Conservation (phyloP, 2,888 invertebrate species). For the Andrena fulva region DNA sequence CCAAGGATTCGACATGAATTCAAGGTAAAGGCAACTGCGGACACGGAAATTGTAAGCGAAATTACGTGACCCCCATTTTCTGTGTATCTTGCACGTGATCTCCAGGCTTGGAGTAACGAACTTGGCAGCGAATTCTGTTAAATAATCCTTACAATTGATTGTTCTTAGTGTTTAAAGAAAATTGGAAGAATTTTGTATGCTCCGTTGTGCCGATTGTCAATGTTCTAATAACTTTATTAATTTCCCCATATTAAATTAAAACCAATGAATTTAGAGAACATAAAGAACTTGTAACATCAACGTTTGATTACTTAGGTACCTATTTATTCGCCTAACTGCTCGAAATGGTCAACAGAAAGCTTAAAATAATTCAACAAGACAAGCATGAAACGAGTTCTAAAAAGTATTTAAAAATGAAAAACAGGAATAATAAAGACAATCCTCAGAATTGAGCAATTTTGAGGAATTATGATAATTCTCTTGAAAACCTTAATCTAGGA, state of each 20-base stretch:
- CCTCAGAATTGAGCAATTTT: background rate
- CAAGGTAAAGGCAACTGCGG: conserved; percentile 5
- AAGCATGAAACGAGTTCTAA: background rate
- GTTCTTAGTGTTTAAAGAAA: background rate
- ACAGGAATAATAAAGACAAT: background rate
- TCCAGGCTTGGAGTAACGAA: background rate
- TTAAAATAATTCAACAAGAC: too few species aligned
- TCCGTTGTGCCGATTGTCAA: too few species aligned
- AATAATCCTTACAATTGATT: background rate
- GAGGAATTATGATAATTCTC: background rate
- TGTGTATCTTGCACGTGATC: background rate
- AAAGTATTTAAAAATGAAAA: background rate
- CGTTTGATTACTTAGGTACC: too few species aligned
- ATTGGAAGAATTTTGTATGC: background rate
- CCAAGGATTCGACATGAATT: conserved; percentile 17
- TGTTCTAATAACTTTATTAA: too few species aligned
- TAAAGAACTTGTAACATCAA: too few species aligned
- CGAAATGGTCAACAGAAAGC: too few species aligned
- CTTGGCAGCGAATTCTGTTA: background rate
- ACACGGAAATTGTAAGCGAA: conserved; percentile 16
- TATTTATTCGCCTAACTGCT: too few species aligned
- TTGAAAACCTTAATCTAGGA: background rate
- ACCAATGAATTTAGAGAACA: too few species aligned
- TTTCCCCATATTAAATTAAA: too few species aligned
- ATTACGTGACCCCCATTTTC: conserved; percentile 6